Percentiles rank a stretch among this genome's conserved stretches.
Conservation (phyloP, 1,140 invertebrate genomes). For the Drosophila nannoptera region DNA sequence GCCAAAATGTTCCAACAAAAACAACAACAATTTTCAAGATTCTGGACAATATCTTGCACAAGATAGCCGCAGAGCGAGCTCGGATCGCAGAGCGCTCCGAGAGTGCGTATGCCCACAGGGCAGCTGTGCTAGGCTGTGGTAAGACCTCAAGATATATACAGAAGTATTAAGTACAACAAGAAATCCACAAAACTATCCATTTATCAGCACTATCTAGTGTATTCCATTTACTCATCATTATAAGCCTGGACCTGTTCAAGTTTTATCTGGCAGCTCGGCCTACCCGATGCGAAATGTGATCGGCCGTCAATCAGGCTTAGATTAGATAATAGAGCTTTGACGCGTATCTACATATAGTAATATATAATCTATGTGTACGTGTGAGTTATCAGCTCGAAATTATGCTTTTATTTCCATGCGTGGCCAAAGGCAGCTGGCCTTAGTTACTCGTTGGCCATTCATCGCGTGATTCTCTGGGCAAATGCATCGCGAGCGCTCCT, state of each 20-base stretch:
- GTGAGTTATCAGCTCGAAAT: background rate
- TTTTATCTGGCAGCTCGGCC: background rate
- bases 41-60: background rate
- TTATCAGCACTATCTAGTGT: background rate
- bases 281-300: too few relatives aligned
- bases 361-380: background rate
- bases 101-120: too few relatives aligned
- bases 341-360: background rate
- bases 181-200: background rate
- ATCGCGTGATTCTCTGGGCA: background rate
- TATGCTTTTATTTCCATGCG: too few relatives aligned
- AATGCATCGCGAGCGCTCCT: background rate
- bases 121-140: background rate
- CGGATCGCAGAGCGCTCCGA: background rate
- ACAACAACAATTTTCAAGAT: background rate
- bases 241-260: background rate
- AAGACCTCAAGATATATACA: background rate
- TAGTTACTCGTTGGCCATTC: too few relatives aligned
- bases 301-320: slow-evolving; percentile 4
- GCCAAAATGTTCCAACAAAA: too few relatives aligned
- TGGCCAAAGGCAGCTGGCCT: too few relatives aligned
- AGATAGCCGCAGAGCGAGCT: background rate
- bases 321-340: slow-evolving; percentile 32
- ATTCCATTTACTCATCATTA: slow-evolving; percentile 8
- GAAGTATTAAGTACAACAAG: background rate